These are phyloP conservation scores for Rhagoletis zephyria DNA, from an alignment of 1,140 invertebrate genomes.

Conservation along the genomic window DNA sequence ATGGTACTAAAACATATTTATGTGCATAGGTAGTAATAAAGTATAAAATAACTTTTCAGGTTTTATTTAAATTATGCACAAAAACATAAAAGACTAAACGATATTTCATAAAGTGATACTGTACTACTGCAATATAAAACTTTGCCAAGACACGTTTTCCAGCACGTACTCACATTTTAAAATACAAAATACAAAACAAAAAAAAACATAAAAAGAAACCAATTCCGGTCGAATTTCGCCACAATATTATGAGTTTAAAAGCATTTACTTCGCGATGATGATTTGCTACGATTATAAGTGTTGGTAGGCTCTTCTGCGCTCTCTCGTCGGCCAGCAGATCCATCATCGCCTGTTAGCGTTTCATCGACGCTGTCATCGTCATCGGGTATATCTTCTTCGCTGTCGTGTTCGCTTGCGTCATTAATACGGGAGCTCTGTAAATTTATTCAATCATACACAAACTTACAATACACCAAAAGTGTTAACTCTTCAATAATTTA, in stretches of 20 bases:
- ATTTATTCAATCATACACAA: not conserved
- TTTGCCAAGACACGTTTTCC: no score
- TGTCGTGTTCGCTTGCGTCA: constrained; percentile 57
- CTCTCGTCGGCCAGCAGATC: constrained; percentile 47
- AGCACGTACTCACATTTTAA: no score
- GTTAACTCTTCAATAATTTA: no score
- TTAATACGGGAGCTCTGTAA: constrained; percentile 42
- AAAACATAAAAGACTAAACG: no score
- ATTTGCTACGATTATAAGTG: constrained; percentile 63
- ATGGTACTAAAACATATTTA: no score
- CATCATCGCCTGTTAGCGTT: constrained; percentile 61
- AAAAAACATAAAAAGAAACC: not conserved
- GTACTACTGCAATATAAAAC: no score
- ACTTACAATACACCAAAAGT: no score
- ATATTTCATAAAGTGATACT: no score
- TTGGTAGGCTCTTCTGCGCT: constrained; percentile 48
- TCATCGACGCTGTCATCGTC: constrained; percentile 70
- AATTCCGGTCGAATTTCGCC: not conserved
- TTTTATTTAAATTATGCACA: no score
- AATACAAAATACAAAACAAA: no score
- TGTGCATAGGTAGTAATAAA: no score
- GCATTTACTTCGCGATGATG: constrained; percentile 69
- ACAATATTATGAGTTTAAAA: constrained; percentile 59
- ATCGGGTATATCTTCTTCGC: constrained; percentile 69
- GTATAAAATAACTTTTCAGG: no score